Evolutionary conservation across 2,797 vertebrate species (phyloP).

Genomic region (Enteromius argenteus): DNA sequence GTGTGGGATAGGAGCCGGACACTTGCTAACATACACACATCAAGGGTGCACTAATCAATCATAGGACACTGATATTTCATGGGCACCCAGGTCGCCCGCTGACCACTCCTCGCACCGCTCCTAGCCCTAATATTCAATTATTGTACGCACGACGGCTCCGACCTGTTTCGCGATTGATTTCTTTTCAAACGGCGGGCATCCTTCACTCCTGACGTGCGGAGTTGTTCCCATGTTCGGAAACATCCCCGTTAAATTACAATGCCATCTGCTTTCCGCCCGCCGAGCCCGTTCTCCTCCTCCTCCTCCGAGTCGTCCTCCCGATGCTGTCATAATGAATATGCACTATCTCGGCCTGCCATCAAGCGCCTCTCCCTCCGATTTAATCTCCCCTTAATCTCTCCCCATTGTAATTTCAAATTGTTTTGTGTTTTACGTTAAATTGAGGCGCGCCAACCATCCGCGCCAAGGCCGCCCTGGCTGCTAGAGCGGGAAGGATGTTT

Average conservation of each 20-base stretch:
- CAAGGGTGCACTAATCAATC: slow-evolving; percentile 11
- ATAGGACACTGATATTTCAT: slow-evolving; percentile 1
- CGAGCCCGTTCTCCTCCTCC: slow-evolving; percentile 65
- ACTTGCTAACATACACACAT: slow-evolving; percentile 41
- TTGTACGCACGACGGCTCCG: slow-evolving; percentile 79
- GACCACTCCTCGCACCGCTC: slow-evolving; percentile 27
- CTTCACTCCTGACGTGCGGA: slow-evolving; percentile 82
- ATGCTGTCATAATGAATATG: slow-evolving; percentile 70
- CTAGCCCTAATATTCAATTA: slow-evolving; percentile 85
- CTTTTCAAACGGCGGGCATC: slow-evolving; percentile 81
- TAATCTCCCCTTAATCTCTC: slow-evolving; percentile 83
- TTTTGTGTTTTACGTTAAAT: slow-evolving; percentile 84
- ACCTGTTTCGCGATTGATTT: slow-evolving; percentile 83
- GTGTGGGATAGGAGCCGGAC: slow-evolving; percentile 55
- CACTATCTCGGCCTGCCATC: slow-evolving; percentile 73
- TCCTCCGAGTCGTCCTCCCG: slow-evolving; percentile 57
- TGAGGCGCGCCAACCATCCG: slow-evolving; percentile 71
- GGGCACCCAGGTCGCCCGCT: neutral
- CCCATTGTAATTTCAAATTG: slow-evolving; percentile 84
- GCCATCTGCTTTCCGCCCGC: slow-evolving; percentile 81
- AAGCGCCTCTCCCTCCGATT: slow-evolving; percentile 70
- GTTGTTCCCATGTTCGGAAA: slow-evolving; percentile 81
- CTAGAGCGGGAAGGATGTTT: slow-evolving; percentile 61
- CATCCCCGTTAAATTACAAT: slow-evolving; percentile 86
- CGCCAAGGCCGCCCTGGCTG: slow-evolving; percentile 58